Conservation (phyloP, 2,888 invertebrate genomes). For the Nineta flava region DNA sequence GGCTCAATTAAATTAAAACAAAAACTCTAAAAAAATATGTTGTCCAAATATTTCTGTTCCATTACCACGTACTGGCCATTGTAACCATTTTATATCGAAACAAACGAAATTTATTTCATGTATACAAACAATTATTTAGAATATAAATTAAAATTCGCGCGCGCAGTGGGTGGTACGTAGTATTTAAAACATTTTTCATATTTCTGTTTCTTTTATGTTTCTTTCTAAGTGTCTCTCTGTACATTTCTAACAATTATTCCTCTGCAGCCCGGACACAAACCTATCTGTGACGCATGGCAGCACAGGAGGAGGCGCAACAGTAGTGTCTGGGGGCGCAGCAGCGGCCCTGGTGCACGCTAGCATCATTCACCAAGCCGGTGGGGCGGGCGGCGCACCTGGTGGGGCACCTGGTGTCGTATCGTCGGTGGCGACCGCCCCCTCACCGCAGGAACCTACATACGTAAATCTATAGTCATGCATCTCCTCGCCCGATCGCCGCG, state of each 20-base stretch:
- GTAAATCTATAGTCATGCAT: constrained; percentile 74
- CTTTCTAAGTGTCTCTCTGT: constrained; percentile 23
- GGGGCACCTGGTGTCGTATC: constrained; percentile 26
- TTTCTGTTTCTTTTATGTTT: constrained; percentile 2
- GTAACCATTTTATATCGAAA: neutral
- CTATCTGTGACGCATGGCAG: constrained; percentile 10
- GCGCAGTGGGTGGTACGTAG: neutral
- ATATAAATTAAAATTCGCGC: no score
- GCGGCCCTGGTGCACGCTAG: constrained; percentile 23
- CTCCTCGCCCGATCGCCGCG: constrained; percentile 18
- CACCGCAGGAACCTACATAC: constrained; percentile 80
- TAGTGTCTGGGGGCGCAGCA: constrained; percentile 16
- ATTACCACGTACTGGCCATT: neutral
- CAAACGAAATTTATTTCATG: no score
- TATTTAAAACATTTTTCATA: constrained; percentile 1
- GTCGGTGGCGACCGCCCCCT: constrained; percentile 39
- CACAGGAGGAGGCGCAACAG: constrained; percentile 19
- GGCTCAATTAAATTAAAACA: neutral
- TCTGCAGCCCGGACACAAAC: constrained; percentile 24
- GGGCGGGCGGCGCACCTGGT: constrained; percentile 38
- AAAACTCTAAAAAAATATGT: neutral
- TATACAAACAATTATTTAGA: no score
- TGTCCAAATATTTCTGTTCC: no score
- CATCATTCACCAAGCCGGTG: constrained; percentile 29
- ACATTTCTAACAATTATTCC: constrained; percentile 28